A percentile compares a stretch with the other conserved stretches of the same genome.
Evolutionary conservation across 2,888 invertebrate genomes (phyloP).

Genomic region (Coleophora deauratella): DNA sequence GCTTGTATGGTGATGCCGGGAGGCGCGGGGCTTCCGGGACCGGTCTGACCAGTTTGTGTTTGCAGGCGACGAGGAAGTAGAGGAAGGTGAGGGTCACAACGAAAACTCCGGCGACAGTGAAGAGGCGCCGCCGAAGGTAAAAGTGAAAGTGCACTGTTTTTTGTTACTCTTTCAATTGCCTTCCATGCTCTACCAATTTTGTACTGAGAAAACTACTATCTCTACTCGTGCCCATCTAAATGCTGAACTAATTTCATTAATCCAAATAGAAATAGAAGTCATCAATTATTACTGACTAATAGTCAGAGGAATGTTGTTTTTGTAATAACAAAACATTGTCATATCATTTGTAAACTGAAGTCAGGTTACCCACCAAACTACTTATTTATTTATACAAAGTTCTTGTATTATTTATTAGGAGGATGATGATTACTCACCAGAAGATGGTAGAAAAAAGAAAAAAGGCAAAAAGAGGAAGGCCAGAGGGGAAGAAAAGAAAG

Average conservation of each 20-base stretch:
- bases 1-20: constrained; percentile 34
- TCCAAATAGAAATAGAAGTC: no score
- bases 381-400: no score
- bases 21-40: constrained; percentile 37
- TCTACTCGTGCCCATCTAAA: constrained; percentile 12
- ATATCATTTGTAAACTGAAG: no score
- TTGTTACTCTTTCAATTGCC: no score
- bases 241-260: no score
- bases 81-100: constrained; percentile 77
- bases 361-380: no score
- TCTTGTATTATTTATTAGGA: constrained; percentile 60
- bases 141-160: constrained; percentile 6
- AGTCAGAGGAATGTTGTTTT: no score
- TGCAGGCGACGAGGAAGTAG: constrained; percentile 80
- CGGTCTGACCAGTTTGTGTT: constrained; percentile 62
- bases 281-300: no score
- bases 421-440: constrained; percentile 91
- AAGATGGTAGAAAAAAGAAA: constrained; percentile 89
- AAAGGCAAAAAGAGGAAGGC: constrained; percentile 96
- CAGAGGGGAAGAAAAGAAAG: constrained; percentile 91
- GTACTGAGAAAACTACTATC: neutral
- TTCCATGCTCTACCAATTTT: neutral
- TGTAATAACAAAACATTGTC: no score
- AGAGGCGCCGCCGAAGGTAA: constrained; percentile 77
- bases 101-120: constrained; percentile 86